Evolutionary conservation across 2,797 vertebrate species (phyloP).

Genomic region (Nyctibius grandis): DNA sequence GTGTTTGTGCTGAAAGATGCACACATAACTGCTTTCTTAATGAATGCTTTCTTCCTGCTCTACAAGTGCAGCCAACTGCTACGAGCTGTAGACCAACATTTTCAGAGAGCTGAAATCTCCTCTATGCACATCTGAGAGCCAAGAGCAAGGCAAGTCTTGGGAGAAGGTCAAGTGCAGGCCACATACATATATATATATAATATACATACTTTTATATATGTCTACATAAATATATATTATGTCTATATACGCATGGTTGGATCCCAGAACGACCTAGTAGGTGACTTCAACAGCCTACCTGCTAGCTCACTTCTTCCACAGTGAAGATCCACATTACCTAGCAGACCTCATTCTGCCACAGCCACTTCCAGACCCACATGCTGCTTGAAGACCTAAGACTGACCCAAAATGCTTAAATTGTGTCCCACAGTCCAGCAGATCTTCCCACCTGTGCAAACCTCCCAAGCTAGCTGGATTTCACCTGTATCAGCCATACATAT

Average conservation of each 20-base stretch:
- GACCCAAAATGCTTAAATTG: neutral
- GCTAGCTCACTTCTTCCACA: neutral
- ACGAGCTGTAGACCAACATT: neutral
- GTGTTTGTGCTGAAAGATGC: neutral
- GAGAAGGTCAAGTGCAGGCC: neutral
- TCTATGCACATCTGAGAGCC: neutral
- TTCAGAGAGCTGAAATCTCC: neutral
- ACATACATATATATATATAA: neutral
- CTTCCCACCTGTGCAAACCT: neutral
- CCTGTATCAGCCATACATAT: fast-evolving
- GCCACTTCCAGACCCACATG: neutral
- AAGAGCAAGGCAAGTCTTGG: neutral
- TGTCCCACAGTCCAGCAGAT: neutral
- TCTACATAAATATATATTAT: no score
- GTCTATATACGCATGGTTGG: neutral
- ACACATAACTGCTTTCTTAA: neutral
- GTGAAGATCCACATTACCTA: neutral
- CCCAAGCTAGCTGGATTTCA: neutral
- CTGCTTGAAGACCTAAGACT: neutral
- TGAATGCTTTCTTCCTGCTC: neutral
- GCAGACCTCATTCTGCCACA: neutral
- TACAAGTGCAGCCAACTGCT: neutral
- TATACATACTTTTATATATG: neutral
- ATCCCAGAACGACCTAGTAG: neutral
- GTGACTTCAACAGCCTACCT: neutral